A percentile compares a stretch with the other conserved stretches of the same genome.
These are phyloP conservation scores for Tolmerus cingulatus DNA, from an alignment of 2,888 invertebrate species.

Conservation along the genomic window DNA sequence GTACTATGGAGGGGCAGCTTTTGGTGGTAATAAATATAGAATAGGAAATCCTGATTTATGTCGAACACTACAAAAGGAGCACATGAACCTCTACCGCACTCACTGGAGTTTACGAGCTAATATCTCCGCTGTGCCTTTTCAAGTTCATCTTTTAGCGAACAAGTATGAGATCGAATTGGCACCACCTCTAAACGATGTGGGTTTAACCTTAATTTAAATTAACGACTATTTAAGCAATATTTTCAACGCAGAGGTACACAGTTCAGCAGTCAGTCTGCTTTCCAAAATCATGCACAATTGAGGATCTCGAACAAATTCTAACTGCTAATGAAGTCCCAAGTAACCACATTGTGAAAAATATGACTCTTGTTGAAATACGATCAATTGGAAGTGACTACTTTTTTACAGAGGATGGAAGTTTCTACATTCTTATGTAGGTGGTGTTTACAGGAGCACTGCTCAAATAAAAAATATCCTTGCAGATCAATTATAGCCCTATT, in stretches of 20 bases:
- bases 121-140: slow-evolving; percentile 54
- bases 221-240: not conserved
- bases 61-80: slow-evolving; percentile 52
- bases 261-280: slow-evolving; percentile 56
- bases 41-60: slow-evolving; percentile 64
- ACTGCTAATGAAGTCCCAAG: slow-evolving; percentile 53
- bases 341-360: slow-evolving; percentile 54
- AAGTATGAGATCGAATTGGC: slow-evolving; percentile 55
- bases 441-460: not conserved
- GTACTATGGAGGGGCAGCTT: slow-evolving; percentile 76
- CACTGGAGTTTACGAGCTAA: slow-evolving; percentile 51
- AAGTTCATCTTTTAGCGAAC: slow-evolving; percentile 53
- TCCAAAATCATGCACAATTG: slow-evolving; percentile 54
- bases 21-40: slow-evolving; percentile 79
- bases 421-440: slow-evolving; percentile 54
- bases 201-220: not conserved
- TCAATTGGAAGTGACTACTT: slow-evolving; percentile 53
- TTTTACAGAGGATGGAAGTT: slow-evolving; percentile 53
- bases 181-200: not conserved
- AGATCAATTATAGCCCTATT: slow-evolving; percentile 42
- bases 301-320: slow-evolving; percentile 54
- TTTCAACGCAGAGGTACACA: slow-evolving; percentile 49
- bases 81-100: slow-evolving; percentile 49
- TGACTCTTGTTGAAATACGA: slow-evolving; percentile 53
- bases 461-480: not conserved